Evolutionary conservation across 92 coral and sea anemone genomes (phyloP), one percentile per base, ranked within the genome.

Genomic region (Diadumene lineata): DNA sequence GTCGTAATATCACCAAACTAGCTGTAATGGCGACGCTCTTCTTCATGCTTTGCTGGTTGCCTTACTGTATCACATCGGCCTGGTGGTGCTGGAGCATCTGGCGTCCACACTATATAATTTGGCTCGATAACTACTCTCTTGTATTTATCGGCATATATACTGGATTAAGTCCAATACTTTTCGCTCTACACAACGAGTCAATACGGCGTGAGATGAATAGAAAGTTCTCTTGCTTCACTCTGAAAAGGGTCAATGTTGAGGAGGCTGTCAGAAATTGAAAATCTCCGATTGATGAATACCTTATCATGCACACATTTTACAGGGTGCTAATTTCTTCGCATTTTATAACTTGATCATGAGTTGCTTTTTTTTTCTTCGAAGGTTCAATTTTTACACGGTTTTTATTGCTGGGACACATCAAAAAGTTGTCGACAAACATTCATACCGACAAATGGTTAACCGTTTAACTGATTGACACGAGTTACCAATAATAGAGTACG

Each of bases 1-100:
- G 91, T 19, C 78, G 78, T 26, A 78, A 82, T 72, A 34, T 86
- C 27, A 87, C 88, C 67, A 87, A 87, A 32, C 88, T 78, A 3
- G 73, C 77, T 9, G 48, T 82, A 13, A 44, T 81, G 4, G 66
- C 73, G 24, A 74, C 85, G 0, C 26, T 66, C 9, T 38, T 73
- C 17, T 86, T 86, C 51, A 9, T 82, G n/a, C 19, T 74, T 7
- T 66, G 78, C 50, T 87, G 91, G 91, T 34, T 77, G 18, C 91
- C 88, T n/a, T 55, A 65, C 31, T 44, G 64, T 32, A 31, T 77
- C 9, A 56, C 65, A 15, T 60, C 65, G 3, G 2, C 17, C 7
- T 60, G 31, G 29, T 60, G 65, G 65, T 60, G 65, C 31, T 3
- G 11, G 28, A 32, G 65, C 7, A 60, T 60, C 3, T 33, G 31